Evolutionary conservation across 2,797 vertebrate species (phyloP), one percentile per base, ranked within the genome.

Genomic region (Rhinatrema bivittatum): DNA sequence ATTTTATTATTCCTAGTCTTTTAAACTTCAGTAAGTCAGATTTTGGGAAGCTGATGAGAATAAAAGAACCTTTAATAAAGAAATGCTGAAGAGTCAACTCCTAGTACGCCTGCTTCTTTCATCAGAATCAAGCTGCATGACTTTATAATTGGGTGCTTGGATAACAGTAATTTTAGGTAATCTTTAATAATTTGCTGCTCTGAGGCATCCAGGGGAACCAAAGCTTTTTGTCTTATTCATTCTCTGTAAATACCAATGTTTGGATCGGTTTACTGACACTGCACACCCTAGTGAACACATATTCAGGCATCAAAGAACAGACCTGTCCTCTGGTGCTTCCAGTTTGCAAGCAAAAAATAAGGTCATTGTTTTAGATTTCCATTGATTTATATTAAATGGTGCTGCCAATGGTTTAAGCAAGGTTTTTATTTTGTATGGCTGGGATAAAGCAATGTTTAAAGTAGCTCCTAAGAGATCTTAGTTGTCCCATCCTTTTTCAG

Each of bases 241-340:
- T 28, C 66, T 63, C 57, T 50, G 66, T 67, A 74, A 54, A 72
- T 61, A 66, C 79, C 60, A 27, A 39, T 50, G 42, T 62, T 50
- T 36, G 56, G 77, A 77, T 84, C 70, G 21, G 53, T 69, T 89
- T 87, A 70, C 83, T 62, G 65, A 74, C 72, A 59, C 45, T 79
- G 80, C 77, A 84, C 83, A 84, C 78, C 81, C 80, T 41, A 62
- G 63, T 74, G 82, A 87, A 66, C 81, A 77, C 68, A 54, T 42
- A 32, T 51, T 33, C 50, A 16, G 26, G 68, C 81, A 86, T 83
- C 81, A 85, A 86, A 87, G 81, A 27, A 10, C 29, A 22, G 30
- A 13, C 25, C 36, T 20, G 78, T 71, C 71, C 73, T 78, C 68
- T 60, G 74, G 65, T 49, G 66, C 72, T 68, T 82, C n/a, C 69